Evolutionary conservation across 2,888 invertebrate genomes (phyloP).

Genomic region (Lapara coniferarum): DNA sequence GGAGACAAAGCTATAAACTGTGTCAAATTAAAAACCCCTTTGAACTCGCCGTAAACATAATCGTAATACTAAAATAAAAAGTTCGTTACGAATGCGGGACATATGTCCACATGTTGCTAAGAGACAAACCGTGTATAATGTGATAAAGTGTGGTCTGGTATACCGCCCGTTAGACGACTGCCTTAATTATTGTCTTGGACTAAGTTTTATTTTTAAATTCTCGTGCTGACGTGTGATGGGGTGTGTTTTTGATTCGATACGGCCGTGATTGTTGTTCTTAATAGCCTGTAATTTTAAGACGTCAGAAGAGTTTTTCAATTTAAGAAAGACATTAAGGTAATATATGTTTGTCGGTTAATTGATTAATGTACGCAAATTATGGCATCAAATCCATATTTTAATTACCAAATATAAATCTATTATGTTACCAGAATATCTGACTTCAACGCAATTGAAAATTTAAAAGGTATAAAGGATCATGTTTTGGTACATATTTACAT

Average conservation of each 20-base stretch:
- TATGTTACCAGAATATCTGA: not conserved
- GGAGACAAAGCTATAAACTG: constrained; percentile 71
- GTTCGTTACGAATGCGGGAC: constrained; percentile 69
- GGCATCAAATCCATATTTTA: too few relatives aligned
- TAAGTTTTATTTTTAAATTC: constrained; percentile 44
- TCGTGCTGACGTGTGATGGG: constrained; percentile 36
- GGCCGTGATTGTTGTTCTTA: constrained; percentile 39
- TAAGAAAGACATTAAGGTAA: not conserved
- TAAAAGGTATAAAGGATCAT: too few relatives aligned
- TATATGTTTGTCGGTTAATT: constrained; percentile 1
- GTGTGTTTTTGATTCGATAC: constrained; percentile 40
- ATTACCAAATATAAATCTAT: not conserved
- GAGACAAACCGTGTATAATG: constrained; percentile 74
- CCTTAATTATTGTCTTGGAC: constrained; percentile 48
- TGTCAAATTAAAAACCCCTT: constrained; percentile 80
- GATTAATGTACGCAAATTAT: not conserved
- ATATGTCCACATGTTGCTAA: constrained; percentile 76
- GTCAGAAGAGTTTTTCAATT: constrained; percentile 21
- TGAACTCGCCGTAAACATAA: constrained; percentile 75
- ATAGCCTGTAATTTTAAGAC: constrained; percentile 9
- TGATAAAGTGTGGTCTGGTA: constrained; percentile 61
- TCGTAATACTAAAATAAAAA: constrained; percentile 73
- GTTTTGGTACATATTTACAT: too few relatives aligned
- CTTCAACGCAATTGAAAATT: too few relatives aligned
- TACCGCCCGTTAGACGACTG: constrained; percentile 38